phyloP scores from a whole-genome alignment of 2,797 vertebrate genomes.

The Anas flavirostris region DNA sequence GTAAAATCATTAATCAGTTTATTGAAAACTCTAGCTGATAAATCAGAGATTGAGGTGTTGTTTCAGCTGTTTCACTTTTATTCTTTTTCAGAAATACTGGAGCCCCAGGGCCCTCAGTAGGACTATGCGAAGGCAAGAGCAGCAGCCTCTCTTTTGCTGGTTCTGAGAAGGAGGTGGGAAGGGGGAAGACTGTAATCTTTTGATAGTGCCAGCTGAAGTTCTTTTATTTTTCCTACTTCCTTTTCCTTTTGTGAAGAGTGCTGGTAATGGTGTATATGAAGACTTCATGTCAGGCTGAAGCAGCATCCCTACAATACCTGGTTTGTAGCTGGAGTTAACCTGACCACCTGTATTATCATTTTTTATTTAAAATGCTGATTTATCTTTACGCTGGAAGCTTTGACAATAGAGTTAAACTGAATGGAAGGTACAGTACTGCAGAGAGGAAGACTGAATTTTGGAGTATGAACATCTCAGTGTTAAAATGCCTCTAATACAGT shows the following conservation, averaged over 20 bases:
- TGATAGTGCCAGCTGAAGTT: background rate
- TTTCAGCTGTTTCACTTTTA: background rate
- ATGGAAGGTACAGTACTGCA: background rate
- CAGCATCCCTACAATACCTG: background rate
- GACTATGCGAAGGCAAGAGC: background rate
- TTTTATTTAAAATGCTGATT: background rate
- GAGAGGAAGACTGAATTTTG: background rate
- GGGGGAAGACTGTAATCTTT: background rate
- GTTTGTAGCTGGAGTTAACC: background rate
- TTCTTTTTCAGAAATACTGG: background rate
- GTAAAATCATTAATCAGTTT: background rate
- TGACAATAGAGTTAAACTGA: background rate
- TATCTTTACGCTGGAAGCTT: background rate
- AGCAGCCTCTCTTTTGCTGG: background rate
- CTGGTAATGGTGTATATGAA: background rate
- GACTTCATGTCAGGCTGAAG: background rate
- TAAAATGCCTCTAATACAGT: background rate
- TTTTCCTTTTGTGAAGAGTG: background rate
- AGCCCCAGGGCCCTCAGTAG: fast-evolving
- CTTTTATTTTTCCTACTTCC: background rate
- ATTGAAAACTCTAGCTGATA: background rate
- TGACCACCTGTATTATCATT: background rate
- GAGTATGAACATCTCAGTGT: background rate
- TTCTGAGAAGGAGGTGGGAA: background rate
- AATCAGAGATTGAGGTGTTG: background rate